Evolutionary conservation across 2,113 vertebrate species (phyloP).

Genomic region (Prietella phreatophila): DNA sequence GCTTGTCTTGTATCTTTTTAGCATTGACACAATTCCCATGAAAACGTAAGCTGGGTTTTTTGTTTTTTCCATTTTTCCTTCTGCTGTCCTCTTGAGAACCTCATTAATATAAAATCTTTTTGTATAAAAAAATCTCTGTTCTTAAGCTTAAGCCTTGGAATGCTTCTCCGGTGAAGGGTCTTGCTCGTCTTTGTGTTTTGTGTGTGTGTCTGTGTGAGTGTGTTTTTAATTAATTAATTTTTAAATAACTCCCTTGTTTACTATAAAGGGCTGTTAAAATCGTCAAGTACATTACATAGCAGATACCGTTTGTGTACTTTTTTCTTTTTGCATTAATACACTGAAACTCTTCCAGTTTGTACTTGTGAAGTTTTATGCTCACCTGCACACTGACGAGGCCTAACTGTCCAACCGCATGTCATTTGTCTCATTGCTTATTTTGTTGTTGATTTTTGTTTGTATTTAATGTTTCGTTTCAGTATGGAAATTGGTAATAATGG

Average conservation of each 20-base stretch:
- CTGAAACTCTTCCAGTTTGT: constrained; percentile 56
- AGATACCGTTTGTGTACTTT: constrained; percentile 55
- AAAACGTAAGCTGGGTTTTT: constrained; percentile 83
- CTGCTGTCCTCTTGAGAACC: constrained; percentile 42
- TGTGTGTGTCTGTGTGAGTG: constrained; percentile 1
- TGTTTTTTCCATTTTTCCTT: constrained; percentile 52
- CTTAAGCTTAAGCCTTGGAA: constrained; percentile 59
- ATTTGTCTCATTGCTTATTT: constrained; percentile 57
- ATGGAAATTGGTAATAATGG: constrained; percentile 94
- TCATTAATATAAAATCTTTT: constrained; percentile 47
- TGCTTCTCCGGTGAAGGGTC: constrained; percentile 63
- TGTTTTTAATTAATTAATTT: background rate
- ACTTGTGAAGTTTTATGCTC: constrained; percentile 48
- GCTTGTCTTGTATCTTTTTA: constrained; percentile 80
- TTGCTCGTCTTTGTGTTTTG: constrained; percentile 67
- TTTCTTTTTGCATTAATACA: constrained; percentile 7
- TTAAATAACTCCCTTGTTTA: constrained; percentile 67
- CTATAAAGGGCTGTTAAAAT: constrained; percentile 69
- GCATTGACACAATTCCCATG: constrained; percentile 82
- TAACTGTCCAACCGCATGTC: constrained; percentile 59
- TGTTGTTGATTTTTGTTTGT: constrained; percentile 66
- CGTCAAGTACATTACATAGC: constrained; percentile 55
- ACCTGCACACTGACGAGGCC: constrained; percentile 46
- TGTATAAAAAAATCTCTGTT: constrained; percentile 65
- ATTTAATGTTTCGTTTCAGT: constrained; percentile 89